Conservation (phyloP, 2,113 vertebrate species). For the Psammodynastes pulverulentus region DNA sequence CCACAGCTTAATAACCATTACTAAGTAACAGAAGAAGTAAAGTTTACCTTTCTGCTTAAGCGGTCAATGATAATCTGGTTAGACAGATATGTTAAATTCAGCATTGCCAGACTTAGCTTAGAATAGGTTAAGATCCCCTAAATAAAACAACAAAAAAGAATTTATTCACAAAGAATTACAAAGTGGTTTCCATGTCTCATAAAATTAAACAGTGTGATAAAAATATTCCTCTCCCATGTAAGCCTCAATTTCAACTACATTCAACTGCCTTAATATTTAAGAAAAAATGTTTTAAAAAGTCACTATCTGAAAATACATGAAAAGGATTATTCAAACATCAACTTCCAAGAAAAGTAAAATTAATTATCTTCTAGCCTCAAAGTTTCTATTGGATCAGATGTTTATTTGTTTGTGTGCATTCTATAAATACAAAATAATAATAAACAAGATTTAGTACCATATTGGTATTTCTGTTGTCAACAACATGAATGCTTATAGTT, state of each 20-base stretch:
- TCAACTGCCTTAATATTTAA: background rate
- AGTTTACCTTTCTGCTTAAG: constrained; percentile 84
- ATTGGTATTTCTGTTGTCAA: constrained; percentile 80
- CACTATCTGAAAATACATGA: background rate
- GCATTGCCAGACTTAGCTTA: constrained; percentile 80
- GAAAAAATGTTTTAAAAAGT: background rate
- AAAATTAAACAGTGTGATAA: background rate
- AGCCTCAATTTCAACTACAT: background rate
- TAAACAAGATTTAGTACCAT: constrained; percentile 60
- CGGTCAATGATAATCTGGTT: constrained; percentile 84
- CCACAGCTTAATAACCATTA: background rate
- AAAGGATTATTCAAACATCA: background rate
- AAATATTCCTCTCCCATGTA: background rate
- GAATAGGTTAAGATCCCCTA: constrained; percentile 79
- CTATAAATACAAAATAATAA: constrained; percentile 27
- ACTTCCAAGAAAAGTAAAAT: background rate
- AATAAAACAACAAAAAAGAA: background rate
- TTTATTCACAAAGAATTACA: background rate
- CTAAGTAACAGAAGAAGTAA: background rate
- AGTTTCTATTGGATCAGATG: background rate
- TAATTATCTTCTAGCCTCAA: background rate
- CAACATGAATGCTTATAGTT: constrained; percentile 79
- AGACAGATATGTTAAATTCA: constrained; percentile 85
- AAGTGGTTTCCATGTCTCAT: background rate
- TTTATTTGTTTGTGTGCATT: constrained; percentile 1